Conservation (phyloP, 2,888 invertebrate species). For the Pachliopta kotzebuea region DNA sequence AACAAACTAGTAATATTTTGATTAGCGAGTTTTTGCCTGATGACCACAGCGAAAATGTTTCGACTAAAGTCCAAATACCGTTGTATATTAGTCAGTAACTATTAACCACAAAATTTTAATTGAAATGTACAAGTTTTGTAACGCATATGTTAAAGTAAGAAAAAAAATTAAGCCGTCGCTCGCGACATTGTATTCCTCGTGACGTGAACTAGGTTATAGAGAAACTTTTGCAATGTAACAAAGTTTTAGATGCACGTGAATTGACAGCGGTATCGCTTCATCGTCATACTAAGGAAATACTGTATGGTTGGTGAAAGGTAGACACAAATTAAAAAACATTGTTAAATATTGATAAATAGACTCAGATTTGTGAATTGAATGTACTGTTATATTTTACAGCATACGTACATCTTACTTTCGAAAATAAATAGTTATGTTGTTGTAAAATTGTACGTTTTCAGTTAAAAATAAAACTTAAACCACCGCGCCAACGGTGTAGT, state of each 20-base stretch:
- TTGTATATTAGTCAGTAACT: too few relatives aligned
- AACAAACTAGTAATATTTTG: background rate
- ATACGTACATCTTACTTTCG: too few relatives aligned
- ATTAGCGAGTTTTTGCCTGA: background rate
- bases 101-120: too few relatives aligned
- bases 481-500: slow-evolving; percentile 32
- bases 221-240: slow-evolving; percentile 71
- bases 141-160: background rate
- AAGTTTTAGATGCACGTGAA: slow-evolving; percentile 56
- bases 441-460: background rate
- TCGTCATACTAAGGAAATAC: slow-evolving; percentile 41
- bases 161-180: slow-evolving; percentile 28
- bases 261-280: slow-evolving; percentile 33
- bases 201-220: slow-evolving; percentile 67
- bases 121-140: too few relatives aligned
- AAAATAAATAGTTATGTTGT: background rate
- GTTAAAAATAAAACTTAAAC: slow-evolving; percentile 12
- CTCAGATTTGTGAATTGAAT: too few relatives aligned
- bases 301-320: too few relatives aligned
- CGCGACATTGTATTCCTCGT: slow-evolving; percentile 39
- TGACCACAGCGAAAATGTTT: too few relatives aligned
- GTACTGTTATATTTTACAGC: too few relatives aligned
- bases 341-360: too few relatives aligned
- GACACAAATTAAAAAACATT: too few relatives aligned
- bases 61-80: too few relatives aligned